Evolutionary conservation across 2,113 vertebrate species (phyloP).

Genomic region (Chloropsis cyanopogon): DNA sequence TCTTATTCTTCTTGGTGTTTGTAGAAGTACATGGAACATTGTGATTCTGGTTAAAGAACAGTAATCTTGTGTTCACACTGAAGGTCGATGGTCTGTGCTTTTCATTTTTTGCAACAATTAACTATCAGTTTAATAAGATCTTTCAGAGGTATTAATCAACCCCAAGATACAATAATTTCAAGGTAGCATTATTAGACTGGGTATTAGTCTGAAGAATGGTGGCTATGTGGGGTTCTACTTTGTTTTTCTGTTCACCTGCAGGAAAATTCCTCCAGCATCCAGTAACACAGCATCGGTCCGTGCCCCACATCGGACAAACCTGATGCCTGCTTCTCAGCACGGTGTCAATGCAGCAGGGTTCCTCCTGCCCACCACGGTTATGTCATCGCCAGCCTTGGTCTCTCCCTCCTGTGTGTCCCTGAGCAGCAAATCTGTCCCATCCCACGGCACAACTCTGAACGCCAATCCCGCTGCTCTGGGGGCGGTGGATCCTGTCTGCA

Average conservation of each 20-base stretch:
- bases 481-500: slow-evolving; percentile 85
- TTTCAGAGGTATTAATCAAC: not conserved
- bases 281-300: slow-evolving; percentile 78
- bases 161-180: not conserved
- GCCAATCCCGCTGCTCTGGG: slow-evolving; percentile 84
- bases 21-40: not conserved
- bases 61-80: not conserved
- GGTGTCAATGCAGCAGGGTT: slow-evolving; percentile 80
- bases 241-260: slow-evolving; percentile 36
- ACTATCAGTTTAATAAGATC: not conserved
- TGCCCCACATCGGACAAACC: slow-evolving; percentile 86
- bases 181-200: not conserved
- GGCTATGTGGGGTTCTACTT: not conserved
- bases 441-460: slow-evolving; percentile 94
- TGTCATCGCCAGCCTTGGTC: slow-evolving; percentile 73
- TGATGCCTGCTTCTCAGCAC: slow-evolving; percentile 72
- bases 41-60: not conserved
- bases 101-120: not conserved
- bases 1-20: not conserved
- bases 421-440: slow-evolving; percentile 81
- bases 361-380: slow-evolving; percentile 78
- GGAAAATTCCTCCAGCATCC: slow-evolving; percentile 94
- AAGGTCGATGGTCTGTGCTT: not conserved
- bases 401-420: slow-evolving; percentile 83
- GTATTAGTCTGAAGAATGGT: not conserved